Conservation (phyloP, 2,888 invertebrate species). For the Chrysodeixis includens region DNA sequence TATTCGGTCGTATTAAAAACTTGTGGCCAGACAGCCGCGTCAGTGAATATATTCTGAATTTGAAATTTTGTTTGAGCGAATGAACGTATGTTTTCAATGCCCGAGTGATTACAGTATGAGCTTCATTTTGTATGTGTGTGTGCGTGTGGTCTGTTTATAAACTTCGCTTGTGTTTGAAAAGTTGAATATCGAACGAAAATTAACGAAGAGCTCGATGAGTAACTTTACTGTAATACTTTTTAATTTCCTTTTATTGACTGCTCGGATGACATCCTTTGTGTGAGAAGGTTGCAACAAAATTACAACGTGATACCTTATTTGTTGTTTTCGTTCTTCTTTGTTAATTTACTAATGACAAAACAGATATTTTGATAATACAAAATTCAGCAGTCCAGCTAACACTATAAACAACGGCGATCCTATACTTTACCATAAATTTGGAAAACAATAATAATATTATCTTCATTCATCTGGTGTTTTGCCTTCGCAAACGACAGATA, state of each 20-base stretch:
- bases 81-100: constrained; percentile 71
- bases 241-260: constrained; percentile 48
- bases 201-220: constrained; percentile 27
- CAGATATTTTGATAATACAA: neutral
- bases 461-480: no score
- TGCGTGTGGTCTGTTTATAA: constrained; percentile 17
- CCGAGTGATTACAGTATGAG: constrained; percentile 61
- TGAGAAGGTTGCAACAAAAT: constrained; percentile 16
- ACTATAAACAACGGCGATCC: no score
- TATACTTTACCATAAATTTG: no score
- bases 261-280: constrained; percentile 28
- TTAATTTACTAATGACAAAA: neutral
- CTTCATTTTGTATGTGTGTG: constrained; percentile 23
- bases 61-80: constrained; percentile 80
- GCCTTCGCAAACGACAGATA: no score
- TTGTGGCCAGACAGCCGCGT: constrained; percentile 83
- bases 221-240: constrained; percentile 41
- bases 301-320: constrained; percentile 22
- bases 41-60: constrained; percentile 77
- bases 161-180: constrained; percentile 16
- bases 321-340: neutral
- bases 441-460: no score
- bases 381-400: no score
- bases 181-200: constrained; percentile 35
- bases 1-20: constrained; percentile 87